Percentiles rank a stretch among this genome's conserved stretches.
Evolutionary conservation across 1,140 invertebrate genomes (phyloP).

Genomic region (Eriocheir sinensis): DNA sequence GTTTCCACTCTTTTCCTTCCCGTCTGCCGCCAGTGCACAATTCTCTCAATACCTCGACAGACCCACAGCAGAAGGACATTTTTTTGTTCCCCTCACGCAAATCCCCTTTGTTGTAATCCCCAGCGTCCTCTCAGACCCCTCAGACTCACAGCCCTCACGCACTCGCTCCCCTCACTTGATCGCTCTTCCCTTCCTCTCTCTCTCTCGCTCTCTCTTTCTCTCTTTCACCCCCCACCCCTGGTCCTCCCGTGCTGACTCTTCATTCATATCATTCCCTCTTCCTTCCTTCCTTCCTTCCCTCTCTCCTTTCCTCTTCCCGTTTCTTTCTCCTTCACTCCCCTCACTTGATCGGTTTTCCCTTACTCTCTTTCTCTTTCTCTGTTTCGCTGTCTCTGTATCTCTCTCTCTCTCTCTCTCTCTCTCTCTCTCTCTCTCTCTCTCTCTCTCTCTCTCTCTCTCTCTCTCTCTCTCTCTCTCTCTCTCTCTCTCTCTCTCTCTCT

Average conservation of each 20-base stretch:
- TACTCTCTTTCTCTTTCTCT: background rate
- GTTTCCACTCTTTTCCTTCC: too few species aligned
- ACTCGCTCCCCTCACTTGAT: background rate
- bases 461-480: background rate
- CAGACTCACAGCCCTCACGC: background rate
- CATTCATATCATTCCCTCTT: background rate
- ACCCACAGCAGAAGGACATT: background rate
- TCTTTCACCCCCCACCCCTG: background rate
- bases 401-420: constrained; percentile 4
- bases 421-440: constrained; percentile 4
- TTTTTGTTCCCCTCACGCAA: background rate
- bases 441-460: constrained; percentile 6
- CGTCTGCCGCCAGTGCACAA: background rate
- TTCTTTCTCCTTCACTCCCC: too few species aligned
- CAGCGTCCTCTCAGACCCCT: background rate
- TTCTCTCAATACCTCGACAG: background rate
- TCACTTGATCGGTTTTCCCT: too few species aligned
- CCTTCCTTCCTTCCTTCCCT: background rate
- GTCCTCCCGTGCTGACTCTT: too few species aligned
- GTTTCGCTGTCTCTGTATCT: background rate
- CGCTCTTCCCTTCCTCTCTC: background rate
- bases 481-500: background rate
- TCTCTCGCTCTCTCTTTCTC: background rate
- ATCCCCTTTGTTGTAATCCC: constrained; percentile 2
- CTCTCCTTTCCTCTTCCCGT: too few species aligned